Base-by-base conservation (phyloP, 2,797 vertebrate genomes). In the Ataeniobius toweri region DNA sequence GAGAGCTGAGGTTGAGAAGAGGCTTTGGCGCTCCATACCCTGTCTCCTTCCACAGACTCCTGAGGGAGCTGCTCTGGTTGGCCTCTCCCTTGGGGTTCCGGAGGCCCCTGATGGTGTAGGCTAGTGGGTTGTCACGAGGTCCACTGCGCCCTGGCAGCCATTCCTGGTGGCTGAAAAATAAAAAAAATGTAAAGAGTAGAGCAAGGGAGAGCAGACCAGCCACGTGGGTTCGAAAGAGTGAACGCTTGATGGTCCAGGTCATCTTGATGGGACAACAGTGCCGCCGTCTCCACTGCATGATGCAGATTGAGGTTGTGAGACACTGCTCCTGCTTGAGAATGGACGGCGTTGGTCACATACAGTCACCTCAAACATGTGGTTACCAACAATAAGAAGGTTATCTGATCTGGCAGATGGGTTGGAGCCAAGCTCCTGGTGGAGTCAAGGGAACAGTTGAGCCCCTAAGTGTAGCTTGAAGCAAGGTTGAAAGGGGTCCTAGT, bases 221-320 rank as follows among this genome's bases (percentile, higher is more conserved):
- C 76, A 98, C 97, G 3, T 98, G 98, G 61, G 97, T 97, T 76
- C 98, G 97, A 88, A 99, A 98, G 39, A 99, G 96, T 26, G 98
- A 99, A 80, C 98, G 94, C 86, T 96, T 96, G 94, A 95, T 88
- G 89, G 96, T 98, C 97, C 98, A 99, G 94, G 96, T 97, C 97
- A 99, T 98, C 94, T 99, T 99, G 91, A 96, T 96, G 90, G 97
- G 96, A 95, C 98, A 99, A 92, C 97, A 99, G 89, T 98, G 96
- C 85, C 98, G 94, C 92, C 98, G 96, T 91, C 98, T 96, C 97
- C 98, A 98, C 97, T 98, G 98, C 98, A 99, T 99, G 96, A 93
- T 98, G 96, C 94, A 93, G 90, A 83, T 89, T 2, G 89, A 75
- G 84, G 69, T 83, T 22, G 87, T 80, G 68, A 75, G 75, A 80